Evolutionary conservation across 2,888 invertebrate species (phyloP), one percentile per base, ranked within the genome.

Genomic region (Nomada fabriciana): DNA sequence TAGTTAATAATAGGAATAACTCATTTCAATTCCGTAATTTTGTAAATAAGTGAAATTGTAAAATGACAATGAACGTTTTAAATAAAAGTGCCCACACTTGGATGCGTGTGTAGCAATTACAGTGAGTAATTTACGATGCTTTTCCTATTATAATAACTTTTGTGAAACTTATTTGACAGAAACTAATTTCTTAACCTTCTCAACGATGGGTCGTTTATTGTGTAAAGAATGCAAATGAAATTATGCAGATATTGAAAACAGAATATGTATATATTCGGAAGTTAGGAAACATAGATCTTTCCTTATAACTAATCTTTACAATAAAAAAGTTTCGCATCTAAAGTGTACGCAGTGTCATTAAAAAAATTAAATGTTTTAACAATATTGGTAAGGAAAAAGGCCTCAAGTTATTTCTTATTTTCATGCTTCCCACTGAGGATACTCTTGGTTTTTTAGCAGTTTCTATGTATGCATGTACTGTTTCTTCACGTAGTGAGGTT

Each of bases 111-210:
- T 43, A 20, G n/a, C 25, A 25, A 55, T 55, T 55, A 55, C 42
- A 29, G 70, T 59, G 59, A 70, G 47, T 59, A 59, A 47, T 0
- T 59, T n/a, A 15, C 47, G 47, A 70, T 25, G 13, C 20, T 52
- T 9, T 13, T 15, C 59, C 29, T 13, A 2, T 47, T 47, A 36
- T 50, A 69, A 15, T 11, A 18, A 57, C 13, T n/a, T 36, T 47
- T 50, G 23, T 63, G 23, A 43, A 23, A 20, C 50, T 20, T 68
- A 18, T 50, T 59, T n/a, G 13, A 36, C 18, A 13, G n/a, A 1
- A 57, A 57, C 10, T 2, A 5, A 50, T 50, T 50, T 74, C 10
- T 74, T 74, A 74, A 74, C 74, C 68, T 64, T n/a, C 10, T 10
- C 10, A n/a, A n/a, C 2, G 36, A 67, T 15, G 2, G 20, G 53